These are phyloP conservation scores for Antheraea assamensis DNA, from an alignment of 2,888 invertebrate genomes.

Conservation along the genomic window DNA sequence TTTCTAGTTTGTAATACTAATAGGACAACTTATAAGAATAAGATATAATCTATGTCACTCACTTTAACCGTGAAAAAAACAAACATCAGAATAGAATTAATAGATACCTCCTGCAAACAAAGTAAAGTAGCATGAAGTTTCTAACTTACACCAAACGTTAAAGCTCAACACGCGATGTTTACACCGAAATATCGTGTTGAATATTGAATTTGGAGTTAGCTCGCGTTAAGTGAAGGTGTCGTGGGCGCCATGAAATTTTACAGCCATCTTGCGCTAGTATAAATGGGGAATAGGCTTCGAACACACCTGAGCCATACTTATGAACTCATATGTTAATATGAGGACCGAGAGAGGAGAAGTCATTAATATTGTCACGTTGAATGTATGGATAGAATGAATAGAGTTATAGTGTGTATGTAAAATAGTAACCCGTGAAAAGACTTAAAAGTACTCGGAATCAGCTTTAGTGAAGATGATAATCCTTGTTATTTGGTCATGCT, in stretches of 20 bases:
- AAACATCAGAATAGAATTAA: no score
- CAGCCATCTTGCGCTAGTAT: conserved; percentile 16
- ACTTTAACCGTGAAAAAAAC: no score
- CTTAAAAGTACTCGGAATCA: neutral
- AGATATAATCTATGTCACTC: no score
- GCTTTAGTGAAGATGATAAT: neutral
- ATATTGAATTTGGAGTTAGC: conserved; percentile 74
- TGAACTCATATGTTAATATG: conserved; percentile 1
- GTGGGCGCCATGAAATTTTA: conserved; percentile 22
- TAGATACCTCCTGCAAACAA: no score
- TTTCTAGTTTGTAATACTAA: no score
- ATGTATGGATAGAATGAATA: neutral
- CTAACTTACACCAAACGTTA: conserved; percentile 39
- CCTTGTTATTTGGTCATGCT: neutral
- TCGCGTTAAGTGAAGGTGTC: conserved; percentile 53
- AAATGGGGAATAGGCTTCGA: conserved; percentile 10
- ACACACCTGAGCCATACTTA: conserved; percentile 12
- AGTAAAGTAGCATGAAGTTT: no score
- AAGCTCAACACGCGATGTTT: conserved; percentile 66
- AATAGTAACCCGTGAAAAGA: neutral
- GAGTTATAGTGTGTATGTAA: neutral
- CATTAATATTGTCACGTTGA: neutral
- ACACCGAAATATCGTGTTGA: conserved; percentile 74
- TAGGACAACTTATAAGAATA: no score
- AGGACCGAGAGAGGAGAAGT: neutral